A percentile compares a stretch with the other conserved stretches of the same genome.
These are phyloP conservation scores for Rhorus exstirpatorius DNA, from an alignment of 2,888 invertebrate genomes.

Conservation along the genomic window DNA sequence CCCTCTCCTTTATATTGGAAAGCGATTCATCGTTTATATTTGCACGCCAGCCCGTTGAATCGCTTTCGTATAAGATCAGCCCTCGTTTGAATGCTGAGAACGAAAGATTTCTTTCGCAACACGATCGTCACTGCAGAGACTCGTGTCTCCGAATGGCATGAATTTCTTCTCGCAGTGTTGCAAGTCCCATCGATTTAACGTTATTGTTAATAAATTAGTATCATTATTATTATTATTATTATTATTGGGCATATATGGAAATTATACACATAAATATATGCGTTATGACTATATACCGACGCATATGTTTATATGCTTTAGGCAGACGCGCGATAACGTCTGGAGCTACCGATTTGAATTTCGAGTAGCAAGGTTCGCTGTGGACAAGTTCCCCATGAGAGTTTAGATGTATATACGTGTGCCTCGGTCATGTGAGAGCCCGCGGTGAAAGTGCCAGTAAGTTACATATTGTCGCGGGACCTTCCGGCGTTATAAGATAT, in stretches of 20 bases:
- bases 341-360: slow-evolving; percentile 40
- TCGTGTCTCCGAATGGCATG: background rate
- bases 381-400: slow-evolving; percentile 7
- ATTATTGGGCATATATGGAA: background rate
- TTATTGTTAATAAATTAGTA: slow-evolving; percentile 35
- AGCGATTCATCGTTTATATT: background rate
- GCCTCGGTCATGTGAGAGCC: slow-evolving; percentile 43
- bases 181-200: background rate
- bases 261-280: background rate
- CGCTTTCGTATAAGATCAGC: slow-evolving; percentile 17
- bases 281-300: background rate
- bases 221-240: no score
- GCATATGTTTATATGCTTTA: no score
- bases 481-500: slow-evolving; percentile 52
- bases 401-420: background rate
- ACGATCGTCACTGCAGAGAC: background rate
- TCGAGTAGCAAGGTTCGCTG: slow-evolving; percentile 31
- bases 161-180: background rate
- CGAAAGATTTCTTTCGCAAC: slow-evolving; percentile 32
- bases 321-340: slow-evolving; percentile 4
- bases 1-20: no score
- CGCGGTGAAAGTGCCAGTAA: slow-evolving; percentile 60
- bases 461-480: slow-evolving; percentile 60
- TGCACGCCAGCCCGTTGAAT: background rate
- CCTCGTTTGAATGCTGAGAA: slow-evolving; percentile 6